A percentile compares a stretch with the other conserved stretches of the same genome.
Conservation (phyloP, 2,888 invertebrate genomes). For the Clivina fossor region DNA sequence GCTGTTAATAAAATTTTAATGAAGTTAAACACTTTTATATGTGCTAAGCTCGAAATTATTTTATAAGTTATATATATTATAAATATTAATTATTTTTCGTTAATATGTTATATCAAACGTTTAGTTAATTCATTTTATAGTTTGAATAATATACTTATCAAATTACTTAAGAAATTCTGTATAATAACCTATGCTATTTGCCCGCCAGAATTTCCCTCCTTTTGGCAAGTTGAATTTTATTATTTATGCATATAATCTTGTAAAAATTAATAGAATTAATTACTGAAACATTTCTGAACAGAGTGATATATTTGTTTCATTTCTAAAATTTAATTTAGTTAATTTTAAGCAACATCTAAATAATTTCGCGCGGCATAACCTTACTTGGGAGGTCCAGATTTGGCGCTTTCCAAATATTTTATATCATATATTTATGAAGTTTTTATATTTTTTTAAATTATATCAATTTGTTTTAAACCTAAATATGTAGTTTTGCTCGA, state of each 20-base stretch:
- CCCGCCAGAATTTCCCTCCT: constrained; percentile 30
- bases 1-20: too few species aligned
- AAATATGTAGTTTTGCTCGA: too few species aligned
- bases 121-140: too few species aligned
- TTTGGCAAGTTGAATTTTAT: constrained; percentile 4
- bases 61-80: too few species aligned
- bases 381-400: constrained; percentile 29
- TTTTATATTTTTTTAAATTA: not conserved
- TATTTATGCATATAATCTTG: not conserved
- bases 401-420: constrained; percentile 18
- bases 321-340: not conserved
- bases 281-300: not conserved
- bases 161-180: constrained; percentile 15
- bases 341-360: constrained; percentile 10
- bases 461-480: not conserved
- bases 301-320: not conserved
- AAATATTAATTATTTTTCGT: too few species aligned
- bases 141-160: not conserved
- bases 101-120: too few species aligned
- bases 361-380: constrained; percentile 28
- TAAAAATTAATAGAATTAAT: constrained; percentile 3
- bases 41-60: too few species aligned
- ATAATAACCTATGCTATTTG: constrained; percentile 21
- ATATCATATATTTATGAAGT: not conserved
- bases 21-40: too few species aligned